A percentile compares a stretch with the other conserved stretches of the same genome.
These are phyloP conservation scores for Drosophila ogumai DNA, from an alignment of 1,140 invertebrate species.

Conservation along the genomic window DNA sequence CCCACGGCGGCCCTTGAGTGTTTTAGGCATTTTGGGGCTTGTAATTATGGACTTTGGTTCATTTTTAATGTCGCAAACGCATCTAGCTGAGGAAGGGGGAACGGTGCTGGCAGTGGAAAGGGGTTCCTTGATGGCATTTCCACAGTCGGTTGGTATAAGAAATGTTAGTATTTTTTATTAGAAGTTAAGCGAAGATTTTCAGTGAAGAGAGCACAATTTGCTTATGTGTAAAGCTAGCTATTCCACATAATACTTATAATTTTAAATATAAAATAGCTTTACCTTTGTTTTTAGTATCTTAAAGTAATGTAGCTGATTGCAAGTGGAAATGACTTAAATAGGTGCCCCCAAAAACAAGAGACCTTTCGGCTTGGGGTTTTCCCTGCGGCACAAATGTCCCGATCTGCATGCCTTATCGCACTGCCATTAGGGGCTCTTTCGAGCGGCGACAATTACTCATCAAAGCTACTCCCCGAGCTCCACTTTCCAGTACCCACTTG, in stretches of 20 bases:
- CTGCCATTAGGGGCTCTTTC: conserved; percentile 58
- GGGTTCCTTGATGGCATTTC: conserved; percentile 32
- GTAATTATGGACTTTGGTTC: conserved; percentile 70
- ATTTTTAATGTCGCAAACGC: conserved; percentile 65
- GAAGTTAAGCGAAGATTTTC: not conserved
- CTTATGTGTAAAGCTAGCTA: not conserved
- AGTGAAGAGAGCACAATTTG: not conserved
- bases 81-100: conserved; percentile 35
- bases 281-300: not conserved
- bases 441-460: conserved; percentile 56
- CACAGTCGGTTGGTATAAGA: conserved; percentile 5
- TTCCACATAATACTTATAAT: not conserved
- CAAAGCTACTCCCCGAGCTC: conserved; percentile 45
- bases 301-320: not conserved
- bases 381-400: not conserved
- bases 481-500: conserved; percentile 21
- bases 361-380: not conserved
- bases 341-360: not conserved
- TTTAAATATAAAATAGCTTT: not conserved
- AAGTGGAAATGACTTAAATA: conserved; percentile 3
- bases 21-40: conserved; percentile 66
- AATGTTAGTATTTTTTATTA: not conserved
- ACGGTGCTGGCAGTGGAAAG: not conserved
- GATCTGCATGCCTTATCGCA: conserved; percentile 49
- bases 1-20: conserved; percentile 57